Conservation (phyloP, 1,140 invertebrate genomes). For the Copidosoma floridanum region DNA sequence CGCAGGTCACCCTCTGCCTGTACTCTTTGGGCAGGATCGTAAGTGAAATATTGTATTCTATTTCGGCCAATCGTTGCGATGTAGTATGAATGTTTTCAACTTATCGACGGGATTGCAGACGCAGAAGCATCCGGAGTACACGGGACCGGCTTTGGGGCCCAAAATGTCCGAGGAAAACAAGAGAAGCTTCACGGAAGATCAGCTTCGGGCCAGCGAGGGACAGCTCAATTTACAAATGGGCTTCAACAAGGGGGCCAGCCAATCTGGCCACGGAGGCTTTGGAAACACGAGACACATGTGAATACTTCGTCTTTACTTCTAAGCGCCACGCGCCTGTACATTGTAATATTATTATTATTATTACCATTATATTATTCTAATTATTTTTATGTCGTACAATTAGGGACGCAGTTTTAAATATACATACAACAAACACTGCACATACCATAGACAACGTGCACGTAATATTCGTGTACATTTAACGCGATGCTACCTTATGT, state of each 20-base stretch:
- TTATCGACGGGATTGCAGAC: constrained; percentile 67
- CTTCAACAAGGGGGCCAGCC: constrained; percentile 89
- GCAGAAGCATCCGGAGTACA: constrained; percentile 92
- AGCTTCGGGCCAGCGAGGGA: constrained; percentile 85
- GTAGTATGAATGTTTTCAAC: background rate
- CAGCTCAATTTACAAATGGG: constrained; percentile 95
- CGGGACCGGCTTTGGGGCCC: constrained; percentile 83
- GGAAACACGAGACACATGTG: constrained; percentile 96
- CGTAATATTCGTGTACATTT: too few relatives aligned
- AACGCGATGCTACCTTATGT: too few relatives aligned
- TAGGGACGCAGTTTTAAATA: too few relatives aligned
- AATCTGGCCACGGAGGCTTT: constrained; percentile 83
- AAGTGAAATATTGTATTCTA: too few relatives aligned
- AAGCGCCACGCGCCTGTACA: constrained; percentile 14
- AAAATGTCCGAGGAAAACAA: constrained; percentile 95
- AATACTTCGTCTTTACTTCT: constrained; percentile 19
- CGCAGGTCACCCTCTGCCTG: constrained; percentile 89
- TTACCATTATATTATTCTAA: too few relatives aligned
- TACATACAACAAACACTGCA: too few relatives aligned
- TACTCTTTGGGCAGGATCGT: constrained; percentile 87
- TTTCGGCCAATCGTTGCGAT: background rate
- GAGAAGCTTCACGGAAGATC: constrained; percentile 90
- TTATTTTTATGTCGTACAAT: too few relatives aligned
- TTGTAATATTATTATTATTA: constrained; percentile 16
- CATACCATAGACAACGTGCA: too few relatives aligned